Percentiles rank a stretch among this genome's conserved stretches.
phyloP scores from a whole-genome alignment of 2,888 invertebrate species.

The Spisula subtruncata region DNA sequence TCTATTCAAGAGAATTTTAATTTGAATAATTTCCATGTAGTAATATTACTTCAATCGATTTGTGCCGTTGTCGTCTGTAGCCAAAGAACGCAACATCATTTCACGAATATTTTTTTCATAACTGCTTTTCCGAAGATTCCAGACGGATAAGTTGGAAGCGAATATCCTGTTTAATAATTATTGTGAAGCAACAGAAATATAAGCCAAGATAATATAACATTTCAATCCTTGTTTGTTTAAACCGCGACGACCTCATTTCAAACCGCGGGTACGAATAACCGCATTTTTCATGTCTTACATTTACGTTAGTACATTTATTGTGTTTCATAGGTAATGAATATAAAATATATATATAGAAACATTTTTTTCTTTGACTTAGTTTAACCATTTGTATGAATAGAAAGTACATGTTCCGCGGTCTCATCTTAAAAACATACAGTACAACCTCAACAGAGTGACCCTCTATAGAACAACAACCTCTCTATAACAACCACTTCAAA shows the following conservation, averaged over 20 bases:
- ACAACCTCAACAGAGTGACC: no score
- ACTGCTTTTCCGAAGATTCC: not conserved
- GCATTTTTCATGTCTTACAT: not conserved
- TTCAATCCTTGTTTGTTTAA: not conserved
- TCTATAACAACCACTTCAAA: no score
- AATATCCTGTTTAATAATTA: conserved; percentile 9
- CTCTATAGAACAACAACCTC: no score
- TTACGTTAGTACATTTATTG: no score
- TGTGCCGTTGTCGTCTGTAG: not conserved
- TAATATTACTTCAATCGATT: conserved; percentile 16
- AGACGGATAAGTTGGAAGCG: conserved; percentile 9
- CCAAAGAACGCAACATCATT: not conserved
- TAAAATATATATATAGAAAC: no score
- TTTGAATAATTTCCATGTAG: conserved; percentile 17
- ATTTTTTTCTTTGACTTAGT: no score
- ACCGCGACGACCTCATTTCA: not conserved
- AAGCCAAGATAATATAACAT: not conserved
- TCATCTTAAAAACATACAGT: no score
- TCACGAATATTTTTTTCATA: not conserved
- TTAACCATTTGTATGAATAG: no score
- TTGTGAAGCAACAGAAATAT: not conserved
- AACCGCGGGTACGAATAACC: not conserved
- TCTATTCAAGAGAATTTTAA: conserved; percentile 24
- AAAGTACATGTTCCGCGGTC: no score
- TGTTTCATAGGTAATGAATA: no score